Base-by-base conservation (phyloP, 2,888 invertebrate species). In the Octonoba sinensis region DNA sequence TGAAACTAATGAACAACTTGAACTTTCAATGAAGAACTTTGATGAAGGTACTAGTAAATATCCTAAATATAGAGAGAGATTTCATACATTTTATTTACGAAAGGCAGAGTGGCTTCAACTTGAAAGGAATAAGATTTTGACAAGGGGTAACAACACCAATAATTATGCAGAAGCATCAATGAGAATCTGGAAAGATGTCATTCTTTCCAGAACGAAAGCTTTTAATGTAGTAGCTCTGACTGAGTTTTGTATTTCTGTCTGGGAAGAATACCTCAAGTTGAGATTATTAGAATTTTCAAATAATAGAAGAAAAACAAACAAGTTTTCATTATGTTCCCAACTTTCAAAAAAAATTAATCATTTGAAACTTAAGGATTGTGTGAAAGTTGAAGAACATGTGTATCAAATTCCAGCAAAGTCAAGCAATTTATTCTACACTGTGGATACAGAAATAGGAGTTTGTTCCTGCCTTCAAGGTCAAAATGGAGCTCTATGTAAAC, bases 191-290 rank as follows among this genome's bases (percentile, higher is more conserved):
- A 67, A 54, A 54, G 51, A 67, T 67, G 24, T 67, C 11, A 47
- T 67, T 8, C 36, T 67, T 12, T 54, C 20, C 54, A 46, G 67
- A 16, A 54, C 67, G 12, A 67, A 67, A 27, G 67, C 67, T 13
- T 67, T 54, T 27, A 67, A 67, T 36, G 36, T 54, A 20, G 51
- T 67, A 3, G 54, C 67, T 15, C 16, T 54, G 0, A 24, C 54
- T 4, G 67, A 67, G 11, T 67, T 67, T 8, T 67, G 67, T 16
- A 27, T 67, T 13, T 49, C 24, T n/a, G 54, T 54, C 12, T 67
- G 51, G 67, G 27, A 67, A 1, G 15, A 11, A 11, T 67, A 67
- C 27, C n/a, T 67, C 20, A 27, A 20, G 4, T 2, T 18, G 12
- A 65, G 13, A 46, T 46, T 65, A 0, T 13, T 47, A 13, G 65